phyloP scores from a whole-genome alignment of 2,888 invertebrate genomes.

The Erebia ligea region DNA sequence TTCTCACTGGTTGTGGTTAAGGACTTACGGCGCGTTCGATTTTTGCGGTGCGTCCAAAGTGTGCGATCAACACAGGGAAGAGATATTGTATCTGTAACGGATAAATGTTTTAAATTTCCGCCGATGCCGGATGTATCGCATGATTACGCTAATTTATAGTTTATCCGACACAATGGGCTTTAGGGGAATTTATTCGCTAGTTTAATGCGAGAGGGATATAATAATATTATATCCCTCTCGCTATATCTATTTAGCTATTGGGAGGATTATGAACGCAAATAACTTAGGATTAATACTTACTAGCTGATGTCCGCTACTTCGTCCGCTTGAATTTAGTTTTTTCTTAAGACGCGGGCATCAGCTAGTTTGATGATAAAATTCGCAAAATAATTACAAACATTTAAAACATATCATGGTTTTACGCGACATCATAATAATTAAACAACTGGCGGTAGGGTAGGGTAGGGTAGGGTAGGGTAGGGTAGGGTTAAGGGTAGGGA shows the following conservation, averaged over 20 bases:
- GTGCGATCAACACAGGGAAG: conserved; percentile 21
- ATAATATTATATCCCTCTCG: no score
- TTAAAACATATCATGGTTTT: no score
- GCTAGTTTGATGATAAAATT: no score
- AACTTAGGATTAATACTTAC: neutral
- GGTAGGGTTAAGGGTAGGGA: neutral
- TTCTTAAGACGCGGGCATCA: no score
- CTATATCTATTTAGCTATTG: neutral
- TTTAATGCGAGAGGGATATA: neutral
- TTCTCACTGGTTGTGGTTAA: no score
- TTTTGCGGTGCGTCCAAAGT: neutral
- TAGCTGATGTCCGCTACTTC: no score
- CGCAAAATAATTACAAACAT: no score
- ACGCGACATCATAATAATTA: no score
- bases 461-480: neutral
- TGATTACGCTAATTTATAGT: conserved; percentile 32
- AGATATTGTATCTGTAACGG: conserved; percentile 35
- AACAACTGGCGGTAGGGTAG: no score
- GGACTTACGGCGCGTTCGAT: neutral
- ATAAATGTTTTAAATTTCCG: conserved; percentile 27
- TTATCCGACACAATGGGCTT: neutral
- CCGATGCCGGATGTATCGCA: conserved; percentile 25
- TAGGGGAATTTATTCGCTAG: neutral
- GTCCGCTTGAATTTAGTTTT: no score
- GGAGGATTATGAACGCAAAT: neutral